Evolutionary conservation across 2,797 vertebrate genomes (phyloP).

Genomic region (Paratrypauchen microcephalus): DNA sequence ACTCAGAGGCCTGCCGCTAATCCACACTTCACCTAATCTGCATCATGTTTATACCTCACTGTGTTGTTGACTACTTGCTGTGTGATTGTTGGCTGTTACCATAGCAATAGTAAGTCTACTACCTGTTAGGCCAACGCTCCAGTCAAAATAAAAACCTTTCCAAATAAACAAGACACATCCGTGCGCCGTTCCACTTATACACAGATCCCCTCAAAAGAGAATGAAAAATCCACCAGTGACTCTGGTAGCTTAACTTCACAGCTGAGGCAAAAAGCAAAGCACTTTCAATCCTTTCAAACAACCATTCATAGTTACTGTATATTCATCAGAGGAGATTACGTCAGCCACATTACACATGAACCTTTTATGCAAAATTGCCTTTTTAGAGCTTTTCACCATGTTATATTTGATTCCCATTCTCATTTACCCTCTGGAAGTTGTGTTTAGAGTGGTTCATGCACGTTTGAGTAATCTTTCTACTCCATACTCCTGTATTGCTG

Average conservation of each 20-base stretch:
- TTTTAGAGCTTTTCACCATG: too few species aligned
- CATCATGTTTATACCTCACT: neutral
- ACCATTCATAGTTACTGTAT: neutral
- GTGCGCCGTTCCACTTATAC: neutral
- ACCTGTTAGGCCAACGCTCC: neutral
- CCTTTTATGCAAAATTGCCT: too few species aligned
- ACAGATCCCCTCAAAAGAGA: neutral
- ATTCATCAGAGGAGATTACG: neutral
- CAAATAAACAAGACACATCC: neutral
- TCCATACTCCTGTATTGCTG: too few species aligned
- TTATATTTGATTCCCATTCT: too few species aligned
- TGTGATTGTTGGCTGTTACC: conserved; percentile 6
- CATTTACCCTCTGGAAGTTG: too few species aligned
- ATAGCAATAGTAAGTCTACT: neutral
- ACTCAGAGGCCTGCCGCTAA: neutral
- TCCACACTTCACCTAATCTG: neutral
- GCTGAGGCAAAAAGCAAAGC: neutral
- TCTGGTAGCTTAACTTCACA: neutral
- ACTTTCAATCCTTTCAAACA: neutral
- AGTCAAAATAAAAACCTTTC: neutral
- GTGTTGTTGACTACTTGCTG: neutral
- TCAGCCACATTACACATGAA: neutral
- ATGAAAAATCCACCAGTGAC: neutral
- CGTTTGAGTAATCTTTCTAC: too few species aligned
- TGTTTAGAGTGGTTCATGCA: too few species aligned